Percentiles rank a stretch among this genome's conserved stretches.
Evolutionary conservation across 2,113 vertebrate species (phyloP).

Genomic region (Forbesichthys papilliferus): DNA sequence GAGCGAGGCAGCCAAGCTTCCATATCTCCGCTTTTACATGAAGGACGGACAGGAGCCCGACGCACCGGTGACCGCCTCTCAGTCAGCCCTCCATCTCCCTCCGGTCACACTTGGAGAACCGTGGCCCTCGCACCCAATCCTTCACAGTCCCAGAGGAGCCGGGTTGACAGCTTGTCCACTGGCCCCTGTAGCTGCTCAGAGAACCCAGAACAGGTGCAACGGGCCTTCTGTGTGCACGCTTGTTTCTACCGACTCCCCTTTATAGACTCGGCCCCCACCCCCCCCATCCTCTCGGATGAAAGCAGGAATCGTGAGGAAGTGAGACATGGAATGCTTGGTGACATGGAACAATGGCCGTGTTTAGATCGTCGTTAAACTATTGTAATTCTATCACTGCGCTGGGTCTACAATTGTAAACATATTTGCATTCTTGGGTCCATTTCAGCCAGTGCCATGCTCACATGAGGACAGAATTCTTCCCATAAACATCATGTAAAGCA

Average conservation of each 20-base stretch:
- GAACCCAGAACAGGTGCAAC: slow-evolving; percentile 55
- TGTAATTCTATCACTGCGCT: too few relatives aligned
- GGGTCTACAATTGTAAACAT: too few relatives aligned
- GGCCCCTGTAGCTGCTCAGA: slow-evolving; percentile 15
- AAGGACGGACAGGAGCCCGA: slow-evolving; percentile 39
- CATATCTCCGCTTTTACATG: slow-evolving; percentile 19
- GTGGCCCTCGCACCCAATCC: slow-evolving; percentile 52
- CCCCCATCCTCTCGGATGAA: neutral
- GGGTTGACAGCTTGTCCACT: slow-evolving; percentile 55
- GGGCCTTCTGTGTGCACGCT: slow-evolving; percentile 21
- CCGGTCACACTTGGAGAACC: slow-evolving; percentile 62
- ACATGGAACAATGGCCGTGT: neutral
- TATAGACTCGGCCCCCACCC: neutral
- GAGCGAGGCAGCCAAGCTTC: slow-evolving; percentile 41
- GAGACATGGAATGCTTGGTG: too few relatives aligned
- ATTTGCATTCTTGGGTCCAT: neutral
- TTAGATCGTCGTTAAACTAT: slow-evolving; percentile 5
- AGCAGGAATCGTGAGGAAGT: too few relatives aligned
- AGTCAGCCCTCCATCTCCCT: slow-evolving; percentile 47
- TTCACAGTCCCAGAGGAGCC: slow-evolving; percentile 42
- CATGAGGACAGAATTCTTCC: neutral
- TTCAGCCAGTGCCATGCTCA: neutral
- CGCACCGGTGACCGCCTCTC: slow-evolving; percentile 30
- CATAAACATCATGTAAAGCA: neutral
- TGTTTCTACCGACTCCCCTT: slow-evolving; percentile 23